Evolutionary conservation across 2,797 vertebrate species (phyloP), one percentile per base, ranked within the genome.

Genomic region (Scolopax bukidnonensis): DNA sequence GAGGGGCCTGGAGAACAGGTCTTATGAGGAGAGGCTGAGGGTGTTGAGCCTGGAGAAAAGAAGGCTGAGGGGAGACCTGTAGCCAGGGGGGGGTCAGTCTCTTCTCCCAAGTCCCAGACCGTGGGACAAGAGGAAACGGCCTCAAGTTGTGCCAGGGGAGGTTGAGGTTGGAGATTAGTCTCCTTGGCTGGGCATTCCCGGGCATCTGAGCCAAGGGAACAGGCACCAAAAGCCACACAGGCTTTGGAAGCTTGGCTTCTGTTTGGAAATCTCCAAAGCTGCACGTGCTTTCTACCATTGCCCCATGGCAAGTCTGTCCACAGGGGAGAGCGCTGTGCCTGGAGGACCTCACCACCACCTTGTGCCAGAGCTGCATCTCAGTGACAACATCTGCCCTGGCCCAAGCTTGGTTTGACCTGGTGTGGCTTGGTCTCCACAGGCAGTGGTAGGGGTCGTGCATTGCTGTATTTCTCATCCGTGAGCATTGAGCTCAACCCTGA

Each of bases 391-490:
- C 11, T 10, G 16, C 36, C 41, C 50, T 14, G 19, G 20, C 18
- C 19, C 21, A 25, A 25, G 14, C 27, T 33, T 32, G 41, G 20
- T 70, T 41, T 51, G 77, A 53, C 12, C 27, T 27, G 4, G 41
- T 17, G 6, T 12, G 20, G 43, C 10, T 41, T 41, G 9, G 5
- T 60, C 32, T 54, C 33, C 24, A 14, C 0, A 0, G 14, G 10
- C 38, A 54, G 28, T 5, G 7, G 16, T 4, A 47, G 41, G 68
- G 11, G 23, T 60, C 32, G 8, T 1, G 7, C 2, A 0, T 15
- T 68, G 56, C 41, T 57, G 4, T 40, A 23, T 33, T 69, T 64
- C 43, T 71, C 81, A 47, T 27, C 16, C 45, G 28, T 0, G 2
- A 57, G 7, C 76, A 69, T 40, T 25, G 28, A 71, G 75, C 36